Percentiles rank a stretch among this genome's conserved stretches.
These are phyloP conservation scores for Epinotia ramella DNA, from an alignment of 2,888 invertebrate genomes.

Conservation along the genomic window DNA sequence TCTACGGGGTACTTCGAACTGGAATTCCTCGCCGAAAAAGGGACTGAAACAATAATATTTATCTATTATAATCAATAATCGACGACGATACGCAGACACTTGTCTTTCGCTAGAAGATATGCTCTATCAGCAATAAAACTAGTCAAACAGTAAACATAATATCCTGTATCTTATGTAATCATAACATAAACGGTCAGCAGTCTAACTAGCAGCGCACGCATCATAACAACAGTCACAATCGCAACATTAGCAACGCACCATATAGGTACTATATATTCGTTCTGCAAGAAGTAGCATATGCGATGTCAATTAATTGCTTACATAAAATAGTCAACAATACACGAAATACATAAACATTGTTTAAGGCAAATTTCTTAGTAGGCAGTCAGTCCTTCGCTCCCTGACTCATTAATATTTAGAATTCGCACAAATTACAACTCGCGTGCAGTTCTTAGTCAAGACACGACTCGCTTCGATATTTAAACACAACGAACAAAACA, in stretches of 20 bases:
- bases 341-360: neutral
- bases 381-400: slow-evolving; percentile 7
- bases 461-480: slow-evolving; percentile 21
- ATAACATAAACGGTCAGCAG: slow-evolving; percentile 1
- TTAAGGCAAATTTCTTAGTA: neutral
- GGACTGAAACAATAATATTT: slow-evolving; percentile 86
- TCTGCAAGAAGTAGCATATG: slow-evolving; percentile 1
- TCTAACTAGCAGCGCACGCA: neutral
- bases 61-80: neutral
- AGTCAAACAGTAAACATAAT: neutral
- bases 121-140: neutral
- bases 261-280: neutral
- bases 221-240: neutral
- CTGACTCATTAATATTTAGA: slow-evolving; percentile 37
- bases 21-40: slow-evolving; percentile 97
- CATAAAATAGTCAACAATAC: slow-evolving; percentile 10
- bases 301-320: neutral
- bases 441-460: slow-evolving; percentile 19
- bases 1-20: slow-evolving; percentile 95
- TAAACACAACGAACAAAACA: slow-evolving; percentile 12
- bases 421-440: slow-evolving; percentile 30
- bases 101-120: neutral
- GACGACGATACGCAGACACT: neutral
- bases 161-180: neutral
- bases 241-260: slow-evolving; percentile 2